Percentiles rank a stretch among this genome's conserved stretches.
These are phyloP conservation scores for Biston betularia DNA, from an alignment of 2,888 invertebrate genomes.

Conservation along the genomic window DNA sequence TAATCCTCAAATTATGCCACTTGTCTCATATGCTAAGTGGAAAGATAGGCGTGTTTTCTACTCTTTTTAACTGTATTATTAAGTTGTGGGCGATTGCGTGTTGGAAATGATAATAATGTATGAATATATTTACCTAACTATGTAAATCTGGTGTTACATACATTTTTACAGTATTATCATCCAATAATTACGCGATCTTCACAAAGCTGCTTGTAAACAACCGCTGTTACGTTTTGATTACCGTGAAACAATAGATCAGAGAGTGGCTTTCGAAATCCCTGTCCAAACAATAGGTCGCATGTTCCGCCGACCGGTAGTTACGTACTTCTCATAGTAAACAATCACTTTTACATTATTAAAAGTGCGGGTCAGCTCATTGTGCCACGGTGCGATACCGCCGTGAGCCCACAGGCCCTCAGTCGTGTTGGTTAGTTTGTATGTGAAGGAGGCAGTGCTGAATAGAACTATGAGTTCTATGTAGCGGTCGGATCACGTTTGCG, in stretches of 20 bases:
- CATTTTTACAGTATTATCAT: constrained; percentile 18
- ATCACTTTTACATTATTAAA: constrained; percentile 68
- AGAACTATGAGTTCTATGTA: constrained; percentile 1
- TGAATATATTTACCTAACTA: not conserved
- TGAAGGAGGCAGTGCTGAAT: constrained; percentile 5
- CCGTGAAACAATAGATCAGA: constrained; percentile 70
- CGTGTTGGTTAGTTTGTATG: constrained; percentile 2
- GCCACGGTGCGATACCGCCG: constrained; percentile 48
- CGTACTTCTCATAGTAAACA: constrained; percentile 74
- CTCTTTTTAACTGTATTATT: too few species aligned
- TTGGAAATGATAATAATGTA: too few species aligned
- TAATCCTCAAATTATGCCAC: too few species aligned
- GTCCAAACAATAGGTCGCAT: constrained; percentile 61
- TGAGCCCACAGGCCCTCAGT: constrained; percentile 1
- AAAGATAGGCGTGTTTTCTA: too few species aligned
- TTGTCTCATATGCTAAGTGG: too few species aligned
- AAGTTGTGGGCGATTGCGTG: too few species aligned
- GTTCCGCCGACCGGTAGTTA: constrained; percentile 60
- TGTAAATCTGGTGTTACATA: constrained; percentile 6
- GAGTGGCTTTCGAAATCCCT: constrained; percentile 64
- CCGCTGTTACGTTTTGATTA: constrained; percentile 64
- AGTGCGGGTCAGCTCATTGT: constrained; percentile 70
- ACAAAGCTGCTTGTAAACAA: constrained; percentile 49
- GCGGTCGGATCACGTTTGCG: constrained; percentile 12
- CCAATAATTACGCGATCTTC: constrained; percentile 41